phyloP scores from a whole-genome alignment of 2,888 invertebrate genomes.

The Dexiosoma caninum region DNA sequence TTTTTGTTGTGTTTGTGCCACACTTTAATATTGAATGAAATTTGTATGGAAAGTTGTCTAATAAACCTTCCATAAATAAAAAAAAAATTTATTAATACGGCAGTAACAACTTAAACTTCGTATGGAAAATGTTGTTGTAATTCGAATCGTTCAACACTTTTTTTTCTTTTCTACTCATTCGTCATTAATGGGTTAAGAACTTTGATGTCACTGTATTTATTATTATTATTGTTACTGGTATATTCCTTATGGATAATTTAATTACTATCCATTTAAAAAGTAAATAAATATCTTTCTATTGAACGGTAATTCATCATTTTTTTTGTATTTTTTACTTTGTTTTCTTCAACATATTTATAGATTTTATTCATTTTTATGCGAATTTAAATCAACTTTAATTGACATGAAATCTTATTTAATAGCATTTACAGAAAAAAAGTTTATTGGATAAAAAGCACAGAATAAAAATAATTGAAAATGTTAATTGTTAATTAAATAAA shows the following conservation, averaged over 20 bases:
- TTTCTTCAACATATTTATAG: conserved; percentile 41
- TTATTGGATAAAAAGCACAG: neutral
- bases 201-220: neutral
- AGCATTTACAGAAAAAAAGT: conserved; percentile 4
- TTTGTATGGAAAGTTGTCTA: no score
- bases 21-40: no score
- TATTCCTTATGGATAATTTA: neutral
- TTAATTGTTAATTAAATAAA: no score
- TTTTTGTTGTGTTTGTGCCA: no score
- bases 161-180: neutral
- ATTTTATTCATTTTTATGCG: conserved; percentile 41
- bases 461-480: conserved; percentile 18
- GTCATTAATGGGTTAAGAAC: neutral
- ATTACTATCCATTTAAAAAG: neutral
- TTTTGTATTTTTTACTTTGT: neutral
- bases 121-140: no score
- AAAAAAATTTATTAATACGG: no score
- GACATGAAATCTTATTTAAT: conserved; percentile 46
- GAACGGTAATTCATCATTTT: conserved; percentile 20
- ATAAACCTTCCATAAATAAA: no score
- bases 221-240: neutral
- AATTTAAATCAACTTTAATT: conserved; percentile 51
- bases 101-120: no score
- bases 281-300: neutral
- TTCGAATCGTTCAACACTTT: no score